Evolutionary conservation across 2,797 vertebrate genomes (phyloP).

Genomic region (Acanthurus leucopareius): DNA sequence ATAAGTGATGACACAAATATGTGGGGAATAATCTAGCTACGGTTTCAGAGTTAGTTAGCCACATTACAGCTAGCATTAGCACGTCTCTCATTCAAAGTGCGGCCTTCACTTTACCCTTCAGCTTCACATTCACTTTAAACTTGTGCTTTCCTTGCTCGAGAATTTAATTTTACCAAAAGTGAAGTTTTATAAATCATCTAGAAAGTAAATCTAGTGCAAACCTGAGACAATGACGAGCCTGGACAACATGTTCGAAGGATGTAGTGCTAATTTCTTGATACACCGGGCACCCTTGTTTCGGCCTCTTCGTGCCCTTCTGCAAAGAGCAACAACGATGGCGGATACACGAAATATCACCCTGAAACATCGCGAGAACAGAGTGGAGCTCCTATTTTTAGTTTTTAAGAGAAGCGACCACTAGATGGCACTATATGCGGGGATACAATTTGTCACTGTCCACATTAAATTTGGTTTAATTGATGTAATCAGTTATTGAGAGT

Average conservation of each 20-base stretch:
- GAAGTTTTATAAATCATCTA: fast-evolving
- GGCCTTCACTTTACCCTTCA: constrained; percentile 89
- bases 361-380: constrained; percentile 80
- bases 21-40: neutral
- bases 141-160: neutral
- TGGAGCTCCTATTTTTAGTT: fast-evolving
- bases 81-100: constrained; percentile 66
- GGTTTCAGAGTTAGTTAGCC: neutral
- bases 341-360: constrained; percentile 24
- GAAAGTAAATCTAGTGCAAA: constrained; percentile 23
- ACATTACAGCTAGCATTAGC: constrained; percentile 63
- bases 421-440: constrained; percentile 12
- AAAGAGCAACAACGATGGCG: constrained; percentile 76
- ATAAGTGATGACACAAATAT: fast-evolving
- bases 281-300: constrained; percentile 62
- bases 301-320: constrained; percentile 86
- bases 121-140: constrained; percentile 46
- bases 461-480: neutral
- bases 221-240: constrained; percentile 83
- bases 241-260: constrained; percentile 82
- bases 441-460: neutral
- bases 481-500: neutral
- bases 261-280: constrained; percentile 57
- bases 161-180: fast-evolving
- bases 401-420: neutral